Conservation (phyloP, 2,888 invertebrate species). For the Herminia tarsipennalis region DNA sequence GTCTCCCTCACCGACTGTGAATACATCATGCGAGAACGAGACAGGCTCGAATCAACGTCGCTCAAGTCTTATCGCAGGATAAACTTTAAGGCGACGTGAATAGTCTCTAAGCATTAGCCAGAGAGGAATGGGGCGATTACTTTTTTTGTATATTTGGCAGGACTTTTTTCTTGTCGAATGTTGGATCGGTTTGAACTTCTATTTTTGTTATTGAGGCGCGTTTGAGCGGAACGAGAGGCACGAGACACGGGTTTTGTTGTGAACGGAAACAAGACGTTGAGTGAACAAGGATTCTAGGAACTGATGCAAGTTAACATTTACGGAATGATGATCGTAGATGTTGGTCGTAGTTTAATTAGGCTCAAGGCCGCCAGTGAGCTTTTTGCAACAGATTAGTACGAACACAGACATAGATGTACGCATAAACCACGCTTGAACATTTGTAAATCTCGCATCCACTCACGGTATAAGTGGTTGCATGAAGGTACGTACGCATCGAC, state of each 20-base stretch:
- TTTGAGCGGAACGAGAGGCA: slow-evolving; percentile 54
- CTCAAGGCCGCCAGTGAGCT: slow-evolving; percentile 52
- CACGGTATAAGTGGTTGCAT: slow-evolving; percentile 45
- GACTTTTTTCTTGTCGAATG: slow-evolving; percentile 72
- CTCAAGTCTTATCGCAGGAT: slow-evolving; percentile 79
- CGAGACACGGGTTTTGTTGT: slow-evolving; percentile 53
- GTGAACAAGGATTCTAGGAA: slow-evolving; percentile 63
- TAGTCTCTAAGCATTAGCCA: slow-evolving; percentile 76
- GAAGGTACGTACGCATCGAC: slow-evolving; percentile 50
- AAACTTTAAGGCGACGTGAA: slow-evolving; percentile 78
- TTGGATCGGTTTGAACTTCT: slow-evolving; percentile 64
- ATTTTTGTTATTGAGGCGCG: slow-evolving; percentile 67
- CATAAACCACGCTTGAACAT: slow-evolving; percentile 14
- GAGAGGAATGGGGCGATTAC: slow-evolving; percentile 74
- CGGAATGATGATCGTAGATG: slow-evolving; percentile 37
- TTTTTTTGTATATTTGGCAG: slow-evolving; percentile 80
- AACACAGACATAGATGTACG: no score
- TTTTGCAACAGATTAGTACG: no score
- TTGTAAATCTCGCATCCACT: slow-evolving; percentile 27
- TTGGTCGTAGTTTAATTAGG: slow-evolving; percentile 4
- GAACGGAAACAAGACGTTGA: slow-evolving; percentile 57
- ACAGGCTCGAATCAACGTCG: slow-evolving; percentile 58
- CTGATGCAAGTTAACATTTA: slow-evolving; percentile 52
- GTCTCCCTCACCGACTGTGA: slow-evolving; percentile 72
- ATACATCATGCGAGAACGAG: slow-evolving; percentile 62